phyloP scores from a whole-genome alignment of 1,140 invertebrate genomes.

The Achroia grisella region DNA sequence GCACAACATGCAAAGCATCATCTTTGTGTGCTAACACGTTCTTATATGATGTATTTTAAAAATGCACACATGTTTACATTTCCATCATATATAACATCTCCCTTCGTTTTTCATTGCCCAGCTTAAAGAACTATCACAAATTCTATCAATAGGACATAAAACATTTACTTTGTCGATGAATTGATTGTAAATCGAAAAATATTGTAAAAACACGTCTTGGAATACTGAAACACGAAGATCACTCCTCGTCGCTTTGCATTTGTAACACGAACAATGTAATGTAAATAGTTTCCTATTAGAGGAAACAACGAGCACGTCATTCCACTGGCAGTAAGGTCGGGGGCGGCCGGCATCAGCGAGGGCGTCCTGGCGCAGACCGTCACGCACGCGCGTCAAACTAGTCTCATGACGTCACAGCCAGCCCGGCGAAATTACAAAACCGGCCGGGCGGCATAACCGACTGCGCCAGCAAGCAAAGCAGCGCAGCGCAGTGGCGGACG shows the following conservation, averaged over 20 bases:
- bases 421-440: conserved; percentile 69
- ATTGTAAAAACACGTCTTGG: no score
- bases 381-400: conserved; percentile 66
- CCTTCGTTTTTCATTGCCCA: no score
- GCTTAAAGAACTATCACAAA: no score
- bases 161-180: no score
- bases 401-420: conserved; percentile 66
- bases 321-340: conserved; percentile 56
- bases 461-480: conserved; percentile 41
- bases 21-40: conserved; percentile 6
- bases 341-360: conserved; percentile 46
- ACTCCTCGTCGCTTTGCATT: no score
- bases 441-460: conserved; percentile 52
- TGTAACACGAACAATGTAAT: neutral
- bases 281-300: conserved; percentile 7
- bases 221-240: no score
- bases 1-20: conserved; percentile 39
- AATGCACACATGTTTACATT: no score
- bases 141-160: no score
- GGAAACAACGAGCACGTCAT: conserved; percentile 57
- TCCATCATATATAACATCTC: no score
- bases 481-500: conserved; percentile 60
- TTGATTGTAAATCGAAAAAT: no score
- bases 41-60: neutral
- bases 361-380: conserved; percentile 60